Conservation (phyloP, 2,888 invertebrate genomes). For the Stictocephala bisonia region DNA sequence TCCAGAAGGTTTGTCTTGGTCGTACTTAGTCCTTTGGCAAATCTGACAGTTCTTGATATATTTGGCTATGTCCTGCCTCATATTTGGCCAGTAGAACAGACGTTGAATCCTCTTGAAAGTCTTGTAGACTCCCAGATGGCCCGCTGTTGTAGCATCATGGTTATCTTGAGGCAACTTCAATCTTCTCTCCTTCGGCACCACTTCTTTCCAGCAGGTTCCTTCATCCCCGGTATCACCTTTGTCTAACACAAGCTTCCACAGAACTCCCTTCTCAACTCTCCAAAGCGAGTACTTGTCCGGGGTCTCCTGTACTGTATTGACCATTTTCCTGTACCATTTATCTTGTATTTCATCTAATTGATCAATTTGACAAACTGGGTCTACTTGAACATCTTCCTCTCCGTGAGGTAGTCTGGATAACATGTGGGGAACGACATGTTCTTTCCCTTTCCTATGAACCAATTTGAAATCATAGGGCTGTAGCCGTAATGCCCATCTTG, state of each 20-base stretch:
- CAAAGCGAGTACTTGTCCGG: background rate
- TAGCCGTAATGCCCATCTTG: constrained; percentile 54
- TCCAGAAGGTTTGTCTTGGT: constrained; percentile 16
- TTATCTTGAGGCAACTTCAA: background rate
- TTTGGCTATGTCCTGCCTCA: background rate
- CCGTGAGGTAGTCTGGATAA: constrained; percentile 5
- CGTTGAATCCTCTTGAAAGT: constrained; percentile 2
- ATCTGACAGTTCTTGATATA: background rate
- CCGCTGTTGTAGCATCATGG: constrained; percentile 25
- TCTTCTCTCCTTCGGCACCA: background rate
- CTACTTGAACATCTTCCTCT: background rate
- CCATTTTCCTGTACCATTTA: constrained; percentile 13
- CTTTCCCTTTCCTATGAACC: constrained; percentile 20
- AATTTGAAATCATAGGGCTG: constrained; percentile 36
- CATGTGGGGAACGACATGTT: constrained; percentile 26
- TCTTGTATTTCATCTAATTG: background rate
- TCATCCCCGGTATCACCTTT: background rate
- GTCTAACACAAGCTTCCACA: background rate
- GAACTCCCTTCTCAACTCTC: background rate
- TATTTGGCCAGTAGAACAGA: constrained; percentile 27
- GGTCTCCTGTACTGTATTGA: background rate
- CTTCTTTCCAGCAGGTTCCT: constrained; percentile 1
- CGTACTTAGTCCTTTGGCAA: constrained; percentile 11
- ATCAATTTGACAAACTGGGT: background rate
- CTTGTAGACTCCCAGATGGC: constrained; percentile 27